A percentile compares a stretch with the other conserved stretches of the same genome.
Conservation (phyloP, 2,888 invertebrate genomes). For the Agrochola circellaris region DNA sequence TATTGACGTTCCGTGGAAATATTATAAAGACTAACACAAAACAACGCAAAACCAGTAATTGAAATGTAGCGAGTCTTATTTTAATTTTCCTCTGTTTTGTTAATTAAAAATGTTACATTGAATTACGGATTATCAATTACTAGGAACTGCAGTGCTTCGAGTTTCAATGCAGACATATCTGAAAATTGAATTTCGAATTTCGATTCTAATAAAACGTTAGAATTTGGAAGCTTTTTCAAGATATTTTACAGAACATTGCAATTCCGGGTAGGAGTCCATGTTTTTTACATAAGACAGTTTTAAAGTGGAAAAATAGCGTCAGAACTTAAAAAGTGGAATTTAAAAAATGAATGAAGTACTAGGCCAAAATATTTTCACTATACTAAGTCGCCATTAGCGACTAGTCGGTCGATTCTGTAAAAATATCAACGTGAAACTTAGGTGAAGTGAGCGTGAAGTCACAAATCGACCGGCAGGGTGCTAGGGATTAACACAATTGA, state of each 20-base stretch:
- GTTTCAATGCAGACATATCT: neutral
- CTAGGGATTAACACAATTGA: no score
- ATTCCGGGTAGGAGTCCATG: neutral
- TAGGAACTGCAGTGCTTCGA: neutral
- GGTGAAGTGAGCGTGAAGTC: no score
- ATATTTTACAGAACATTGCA: no score
- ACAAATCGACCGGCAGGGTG: no score
- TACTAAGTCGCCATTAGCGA: neutral
- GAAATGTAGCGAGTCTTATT: neutral
- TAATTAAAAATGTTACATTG: neutral
- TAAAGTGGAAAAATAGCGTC: neutral
- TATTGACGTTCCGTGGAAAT: neutral
- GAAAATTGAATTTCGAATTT: neutral
- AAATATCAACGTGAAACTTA: no score
- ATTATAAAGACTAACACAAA: neutral
- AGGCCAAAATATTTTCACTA: neutral
- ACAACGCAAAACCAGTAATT: neutral
- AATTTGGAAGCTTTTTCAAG: no score
- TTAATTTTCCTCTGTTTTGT: neutral
- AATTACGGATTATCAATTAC: neutral
- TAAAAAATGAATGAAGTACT: neutral
- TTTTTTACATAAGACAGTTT: neutral
- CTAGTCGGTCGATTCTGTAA: no score
- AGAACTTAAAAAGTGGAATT: no score
- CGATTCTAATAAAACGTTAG: no score